phyloP scores from a whole-genome alignment of 2,113 vertebrate genomes.

The Misgurnus anguillicaudatus region DNA sequence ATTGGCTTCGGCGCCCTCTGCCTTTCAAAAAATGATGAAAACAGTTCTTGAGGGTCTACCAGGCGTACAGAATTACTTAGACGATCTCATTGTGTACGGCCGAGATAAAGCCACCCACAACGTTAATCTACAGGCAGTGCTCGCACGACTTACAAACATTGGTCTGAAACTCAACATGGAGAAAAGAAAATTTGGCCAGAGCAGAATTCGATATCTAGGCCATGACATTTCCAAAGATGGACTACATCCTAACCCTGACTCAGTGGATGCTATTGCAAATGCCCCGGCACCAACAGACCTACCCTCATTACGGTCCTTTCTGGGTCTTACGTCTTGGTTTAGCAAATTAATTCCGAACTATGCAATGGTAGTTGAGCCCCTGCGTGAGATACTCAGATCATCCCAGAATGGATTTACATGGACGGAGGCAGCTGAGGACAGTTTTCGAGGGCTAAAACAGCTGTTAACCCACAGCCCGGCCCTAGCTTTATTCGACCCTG shows the following conservation, averaged over 20 bases:
- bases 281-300: slow-evolving; percentile 12
- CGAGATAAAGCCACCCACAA: no score
- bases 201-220: neutral
- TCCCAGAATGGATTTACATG: neutral
- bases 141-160: no score
- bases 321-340: slow-evolving; percentile 18
- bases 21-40: no score
- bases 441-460: no score
- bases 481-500: no score
- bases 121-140: no score
- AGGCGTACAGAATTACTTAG: no score
- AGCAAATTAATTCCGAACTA: slow-evolving; percentile 22
- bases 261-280: neutral
- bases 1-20: no score
- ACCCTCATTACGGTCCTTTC: neutral
- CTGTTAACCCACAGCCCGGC: no score
- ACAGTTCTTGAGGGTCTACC: no score
- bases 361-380: neutral
- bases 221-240: slow-evolving; percentile 4
- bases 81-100: no score
- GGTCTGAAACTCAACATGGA: no score
- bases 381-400: neutral
- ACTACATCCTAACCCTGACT: neutral
- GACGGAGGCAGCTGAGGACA: neutral
- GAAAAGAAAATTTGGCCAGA: slow-evolving; percentile 5